Percentiles rank a stretch among this genome's conserved stretches.
Evolutionary conservation across 2,113 vertebrate genomes (phyloP).

Genomic region (Zeus faber): DNA sequence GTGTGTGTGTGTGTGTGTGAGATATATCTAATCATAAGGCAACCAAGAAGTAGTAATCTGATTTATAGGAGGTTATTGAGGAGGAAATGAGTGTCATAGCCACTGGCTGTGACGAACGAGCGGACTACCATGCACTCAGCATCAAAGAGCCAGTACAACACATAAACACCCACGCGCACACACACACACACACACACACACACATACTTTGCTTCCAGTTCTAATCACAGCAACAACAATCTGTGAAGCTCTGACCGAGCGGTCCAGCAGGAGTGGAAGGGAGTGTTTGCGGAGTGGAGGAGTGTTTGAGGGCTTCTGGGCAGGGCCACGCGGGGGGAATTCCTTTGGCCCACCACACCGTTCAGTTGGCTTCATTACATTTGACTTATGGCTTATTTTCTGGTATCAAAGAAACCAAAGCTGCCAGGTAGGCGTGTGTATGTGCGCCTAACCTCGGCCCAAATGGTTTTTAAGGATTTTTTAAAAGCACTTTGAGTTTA

Average conservation of each 20-base stretch:
- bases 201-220: constrained; percentile 3
- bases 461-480: background rate
- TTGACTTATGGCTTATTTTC: constrained; percentile 52
- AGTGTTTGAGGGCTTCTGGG: constrained; percentile 2
- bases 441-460: constrained; percentile 12
- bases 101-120: constrained; percentile 65
- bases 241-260: no score
- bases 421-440: background rate
- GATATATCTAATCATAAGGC: constrained; percentile 49
- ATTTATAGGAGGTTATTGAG: constrained; percentile 65
- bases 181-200: background rate
- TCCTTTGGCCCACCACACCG: constrained; percentile 44
- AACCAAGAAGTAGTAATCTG: constrained; percentile 34
- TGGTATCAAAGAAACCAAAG: constrained; percentile 31
- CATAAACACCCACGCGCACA: constrained; percentile 21
- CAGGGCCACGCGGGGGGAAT: constrained; percentile 53
- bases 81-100: constrained; percentile 69
- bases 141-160: constrained; percentile 45
- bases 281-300: constrained; percentile 34
- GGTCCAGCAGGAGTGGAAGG: no score
- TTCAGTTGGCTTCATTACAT: constrained; percentile 48
- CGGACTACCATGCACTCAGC: constrained; percentile 25
- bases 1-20: constrained; percentile 12
- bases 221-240: constrained; percentile 21
- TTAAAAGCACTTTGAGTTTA: no score